Conservation (phyloP, 2,113 vertebrate genomes). For the Dascyllus trimaculatus region DNA sequence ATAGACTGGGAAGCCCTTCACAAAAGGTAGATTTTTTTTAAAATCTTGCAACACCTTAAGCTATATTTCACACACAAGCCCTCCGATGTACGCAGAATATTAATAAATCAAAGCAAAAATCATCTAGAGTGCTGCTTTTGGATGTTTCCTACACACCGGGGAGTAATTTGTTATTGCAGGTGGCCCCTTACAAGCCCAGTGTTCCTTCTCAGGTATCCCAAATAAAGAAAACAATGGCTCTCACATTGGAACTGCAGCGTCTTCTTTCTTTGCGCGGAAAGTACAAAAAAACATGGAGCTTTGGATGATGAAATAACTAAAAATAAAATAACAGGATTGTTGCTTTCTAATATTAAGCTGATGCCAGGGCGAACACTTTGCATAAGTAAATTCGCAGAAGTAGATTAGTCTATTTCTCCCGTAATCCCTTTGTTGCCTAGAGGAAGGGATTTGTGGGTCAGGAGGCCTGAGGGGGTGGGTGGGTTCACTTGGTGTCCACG, state of each 20-base stretch:
- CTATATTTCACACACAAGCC: conserved; percentile 46
- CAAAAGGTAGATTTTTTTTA: conserved; percentile 44
- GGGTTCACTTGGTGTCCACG: conserved; percentile 47
- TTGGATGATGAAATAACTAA: conserved; percentile 6
- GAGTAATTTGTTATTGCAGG: conserved; percentile 77
- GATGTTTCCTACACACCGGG: conserved; percentile 68
- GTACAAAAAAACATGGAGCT: not conserved
- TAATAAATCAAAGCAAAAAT: conserved; percentile 73
- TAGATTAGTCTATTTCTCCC: conserved; percentile 66
- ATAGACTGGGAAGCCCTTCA: conserved; percentile 47
- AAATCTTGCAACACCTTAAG: conserved; percentile 56
- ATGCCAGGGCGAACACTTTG: conserved; percentile 34
- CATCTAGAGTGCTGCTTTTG: conserved; percentile 61
- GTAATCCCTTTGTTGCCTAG: conserved; percentile 72
- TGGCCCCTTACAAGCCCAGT: conserved; percentile 63
- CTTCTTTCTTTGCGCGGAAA: not conserved
- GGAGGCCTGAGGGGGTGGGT: conserved; percentile 36
- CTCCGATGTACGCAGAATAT: conserved; percentile 54
- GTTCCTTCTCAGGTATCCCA: conserved; percentile 66
- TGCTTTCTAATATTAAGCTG: conserved; percentile 3
- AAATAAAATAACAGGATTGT: not conserved
- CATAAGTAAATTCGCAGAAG: conserved; percentile 57
- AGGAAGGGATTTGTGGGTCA: conserved; percentile 77
- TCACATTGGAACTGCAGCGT: conserved; percentile 20
- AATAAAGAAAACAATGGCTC: conserved; percentile 66